phyloP scores from a whole-genome alignment of 2,888 invertebrate species.

The Cephus rjabovi region DNA sequence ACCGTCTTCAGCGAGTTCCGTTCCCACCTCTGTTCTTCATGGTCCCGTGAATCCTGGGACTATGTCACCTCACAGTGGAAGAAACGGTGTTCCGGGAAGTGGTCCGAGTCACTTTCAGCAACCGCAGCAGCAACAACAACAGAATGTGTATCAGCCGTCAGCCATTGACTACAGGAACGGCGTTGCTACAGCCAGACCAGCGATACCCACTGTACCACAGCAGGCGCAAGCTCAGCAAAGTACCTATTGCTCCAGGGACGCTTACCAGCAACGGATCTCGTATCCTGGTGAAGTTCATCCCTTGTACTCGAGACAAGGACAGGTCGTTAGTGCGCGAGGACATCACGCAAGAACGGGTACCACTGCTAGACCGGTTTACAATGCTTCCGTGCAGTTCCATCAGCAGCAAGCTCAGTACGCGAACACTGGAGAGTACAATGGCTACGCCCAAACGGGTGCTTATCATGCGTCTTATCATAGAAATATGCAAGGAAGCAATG shows the following conservation, averaged over 20 bases:
- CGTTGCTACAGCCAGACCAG: conserved; percentile 45
- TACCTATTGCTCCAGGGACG: conserved; percentile 56
- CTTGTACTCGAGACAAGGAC: conserved; percentile 54
- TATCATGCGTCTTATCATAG: conserved; percentile 63
- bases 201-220: conserved; percentile 42
- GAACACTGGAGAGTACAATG: conserved; percentile 66
- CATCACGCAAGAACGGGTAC: conserved; percentile 53
- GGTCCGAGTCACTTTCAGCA: conserved; percentile 54
- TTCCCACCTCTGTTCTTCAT: conserved; percentile 69
- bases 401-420: conserved; percentile 68
- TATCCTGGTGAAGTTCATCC: conserved; percentile 57
- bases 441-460: conserved; percentile 68
- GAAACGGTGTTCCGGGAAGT: conserved; percentile 41
- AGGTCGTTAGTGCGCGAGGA: conserved; percentile 32
- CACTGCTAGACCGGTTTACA: conserved; percentile 58
- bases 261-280: conserved; percentile 56
- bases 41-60: conserved; percentile 64
- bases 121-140: conserved; percentile 43
- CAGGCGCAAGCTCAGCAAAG: conserved; percentile 48
- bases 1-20: conserved; percentile 76
- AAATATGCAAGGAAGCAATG: conserved; percentile 46
- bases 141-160: conserved; percentile 53
- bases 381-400: conserved; percentile 64
- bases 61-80: conserved; percentile 50
- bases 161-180: conserved; percentile 60